A percentile compares a stretch with the other conserved stretches of the same genome.
These are phyloP conservation scores for Strix aluco DNA, from an alignment of 2,113 vertebrate species.

Conservation along the genomic window DNA sequence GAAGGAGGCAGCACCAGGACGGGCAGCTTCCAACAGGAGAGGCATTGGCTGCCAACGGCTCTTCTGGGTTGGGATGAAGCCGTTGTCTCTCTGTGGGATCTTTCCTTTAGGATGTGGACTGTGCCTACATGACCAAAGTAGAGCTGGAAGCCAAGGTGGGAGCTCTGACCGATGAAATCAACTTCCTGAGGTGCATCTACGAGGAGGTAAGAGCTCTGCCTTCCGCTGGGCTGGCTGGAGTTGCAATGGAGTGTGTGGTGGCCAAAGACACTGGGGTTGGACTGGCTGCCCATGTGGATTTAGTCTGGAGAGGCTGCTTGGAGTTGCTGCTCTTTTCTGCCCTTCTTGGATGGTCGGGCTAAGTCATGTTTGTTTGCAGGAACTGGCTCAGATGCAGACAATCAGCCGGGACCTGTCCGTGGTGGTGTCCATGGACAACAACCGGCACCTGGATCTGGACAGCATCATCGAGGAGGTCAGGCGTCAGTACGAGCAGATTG, in stretches of 20 bases:
- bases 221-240: not conserved
- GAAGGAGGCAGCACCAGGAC: too few relatives aligned
- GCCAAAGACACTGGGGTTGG: not conserved
- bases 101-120: slow-evolving; percentile 73
- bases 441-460: slow-evolving; percentile 81
- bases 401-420: slow-evolving; percentile 84
- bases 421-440: slow-evolving; percentile 92
- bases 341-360: not conserved
- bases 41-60: not conserved
- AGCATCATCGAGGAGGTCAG: slow-evolving; percentile 86
- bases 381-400: slow-evolving; percentile 81
- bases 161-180: slow-evolving; percentile 58
- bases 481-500: slow-evolving; percentile 85
- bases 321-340: too few relatives aligned
- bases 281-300: fast-evolving
- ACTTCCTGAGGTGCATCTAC: slow-evolving; percentile 66
- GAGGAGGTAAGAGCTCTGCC: slow-evolving; percentile 51
- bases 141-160: slow-evolving; percentile 74
- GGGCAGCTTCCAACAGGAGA: not conserved
- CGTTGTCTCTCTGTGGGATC: fast-evolving
- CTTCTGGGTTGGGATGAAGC: not conserved
- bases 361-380: slow-evolving; percentile 58
- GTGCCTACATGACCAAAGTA: slow-evolving; percentile 73
- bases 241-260: fast-evolving
- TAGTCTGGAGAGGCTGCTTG: not conserved